Evolutionary conservation across 2,888 invertebrate genomes (phyloP), one percentile per base, ranked within the genome.

Genomic region (Morinoia aosen): DNA sequence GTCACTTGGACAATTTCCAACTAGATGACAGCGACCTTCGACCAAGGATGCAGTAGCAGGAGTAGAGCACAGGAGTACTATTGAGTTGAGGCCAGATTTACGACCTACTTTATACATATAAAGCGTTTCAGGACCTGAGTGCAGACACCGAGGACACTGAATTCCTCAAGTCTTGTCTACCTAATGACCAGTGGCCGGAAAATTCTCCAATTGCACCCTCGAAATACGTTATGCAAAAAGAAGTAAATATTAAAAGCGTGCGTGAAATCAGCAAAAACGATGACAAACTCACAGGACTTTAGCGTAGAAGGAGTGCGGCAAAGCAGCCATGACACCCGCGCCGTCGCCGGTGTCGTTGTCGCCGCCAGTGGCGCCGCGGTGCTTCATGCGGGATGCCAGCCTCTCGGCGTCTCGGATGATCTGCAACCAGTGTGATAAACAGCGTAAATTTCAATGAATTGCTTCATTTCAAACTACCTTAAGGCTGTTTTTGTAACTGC

Each of bases 281-380:
- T 19, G 33, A 76, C 0, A 16, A 61, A 95, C 95, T 95, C 98
- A 98, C 97, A 99, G 98, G 97, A 98, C 98, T 97, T 98, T 98
- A 97, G 98, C 98, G 97, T 99, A 99, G 97, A 99, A 98, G 97
- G 98, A 98, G 97, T 99, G 99, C 93, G 99, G 99, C 97, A 99
- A 99, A 97, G 99, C 99, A 96, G 99, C 98, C 97, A 99, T 98
- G 96, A 99, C 99, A 96, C 99, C 99, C 96, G 99, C 99, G 96
- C 99, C 99, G 97, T 99, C 99, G 96, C 99, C 99, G 95, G 99
- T 99, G 97, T 99, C 99, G 97, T 99, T 99, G 98, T 99, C 99
- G 98, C 99, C 99, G 91, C 99, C 99, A 97, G 99, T 99, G 95
- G 99, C 99, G 97, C 99, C 99, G 97, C 99, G 98, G 98, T 99